phyloP scores from a whole-genome alignment of 2,113 vertebrate genomes.

The Psilopsiagon aymara region DNA sequence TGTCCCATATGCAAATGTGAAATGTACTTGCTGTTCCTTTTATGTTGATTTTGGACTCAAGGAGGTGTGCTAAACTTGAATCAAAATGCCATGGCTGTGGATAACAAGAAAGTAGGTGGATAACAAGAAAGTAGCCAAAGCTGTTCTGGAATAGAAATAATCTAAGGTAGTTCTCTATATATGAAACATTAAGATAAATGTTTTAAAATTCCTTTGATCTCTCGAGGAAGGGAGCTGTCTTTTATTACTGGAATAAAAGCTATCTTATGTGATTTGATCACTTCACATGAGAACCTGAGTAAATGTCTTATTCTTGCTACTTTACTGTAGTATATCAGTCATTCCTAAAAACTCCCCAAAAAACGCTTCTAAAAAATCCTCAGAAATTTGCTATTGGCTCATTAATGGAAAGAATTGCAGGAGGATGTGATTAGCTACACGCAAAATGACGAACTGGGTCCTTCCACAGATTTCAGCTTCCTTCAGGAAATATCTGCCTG shows the following conservation, averaged over 20 bases:
- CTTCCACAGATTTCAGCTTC: not conserved
- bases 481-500: not conserved
- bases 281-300: not conserved
- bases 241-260: not conserved
- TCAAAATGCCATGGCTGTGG: not conserved
- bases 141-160: not conserved
- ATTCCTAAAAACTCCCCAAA: not conserved
- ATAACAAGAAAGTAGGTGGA: not conserved
- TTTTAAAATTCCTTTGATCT: not conserved
- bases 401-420: not conserved
- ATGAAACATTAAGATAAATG: not conserved
- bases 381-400: not conserved
- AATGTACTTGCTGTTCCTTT: slow-evolving; percentile 9
- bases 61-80: not conserved
- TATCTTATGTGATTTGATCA: not conserved
- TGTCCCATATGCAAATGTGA: not conserved
- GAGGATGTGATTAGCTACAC: not conserved
- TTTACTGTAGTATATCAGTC: not conserved
- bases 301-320: not conserved
- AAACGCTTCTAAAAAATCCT: not conserved
- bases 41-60: not conserved
- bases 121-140: not conserved
- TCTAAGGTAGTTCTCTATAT: not conserved
- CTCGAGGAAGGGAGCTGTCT: not conserved
- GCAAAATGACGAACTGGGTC: not conserved